Base-by-base conservation (phyloP, 2,113 vertebrate genomes). In the Oplegnathus fasciatus region DNA sequence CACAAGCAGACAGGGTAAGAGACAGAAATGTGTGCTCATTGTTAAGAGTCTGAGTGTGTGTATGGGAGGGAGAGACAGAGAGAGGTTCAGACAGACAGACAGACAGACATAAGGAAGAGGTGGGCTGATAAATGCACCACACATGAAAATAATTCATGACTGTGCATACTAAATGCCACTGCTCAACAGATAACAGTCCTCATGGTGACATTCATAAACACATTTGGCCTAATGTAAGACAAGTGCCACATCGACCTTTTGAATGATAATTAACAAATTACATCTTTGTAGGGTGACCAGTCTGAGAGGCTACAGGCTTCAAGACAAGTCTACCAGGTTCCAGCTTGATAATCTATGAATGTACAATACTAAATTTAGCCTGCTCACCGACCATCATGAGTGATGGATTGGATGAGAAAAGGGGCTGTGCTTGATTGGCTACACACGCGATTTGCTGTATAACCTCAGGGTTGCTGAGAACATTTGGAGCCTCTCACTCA, bases 321-420 rank as follows among this genome's bases (percentile, higher is more conserved):
- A 20, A 34, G 65, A 48, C 48, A 9, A 48, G 71, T 64, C 76
- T 20, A 50, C 24, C 46, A 54, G 73, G 78, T 65, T 83, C 65
- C 68, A 4, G 11, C 68, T 68, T 48, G 64, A 80, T 70, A 48
- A 82, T 68, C 70, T 70, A 58, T 86, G 75, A 46, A 80, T 72
- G 40, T 8, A 34, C 14, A 42, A 37, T 8, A 68, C 84, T 89
- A 83, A 84, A 88, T 83, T 74, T 83, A 85, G 80, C 77, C 74
- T 65, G 69, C 84, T 84, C 83, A 61, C 50, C 28, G 17, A 83
- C 72, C 87, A 75, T 81, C 15, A 22, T 82, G 85, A 83, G 32
- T 86, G 93, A 92, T 88, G 87, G 87, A 89, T 86, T 84, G 84
- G 85, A 88, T 80, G 86, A 86, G 80, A 84, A 86, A 80, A 62